Evolutionary conservation across 2,113 vertebrate genomes (phyloP).

Genomic region (Salvelinus alpinus): DNA sequence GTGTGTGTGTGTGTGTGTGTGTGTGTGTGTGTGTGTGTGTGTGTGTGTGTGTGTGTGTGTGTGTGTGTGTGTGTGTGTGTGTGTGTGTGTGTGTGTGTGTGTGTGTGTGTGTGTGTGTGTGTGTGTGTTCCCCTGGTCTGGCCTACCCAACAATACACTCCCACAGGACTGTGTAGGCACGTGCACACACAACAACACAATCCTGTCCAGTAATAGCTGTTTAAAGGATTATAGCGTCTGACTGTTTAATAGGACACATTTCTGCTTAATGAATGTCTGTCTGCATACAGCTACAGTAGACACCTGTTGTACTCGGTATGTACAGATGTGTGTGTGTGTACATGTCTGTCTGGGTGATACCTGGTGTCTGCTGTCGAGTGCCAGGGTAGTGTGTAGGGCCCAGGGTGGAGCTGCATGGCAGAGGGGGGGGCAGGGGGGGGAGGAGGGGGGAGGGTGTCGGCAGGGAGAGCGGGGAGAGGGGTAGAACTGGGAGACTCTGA

Average conservation of each 20-base stretch:
- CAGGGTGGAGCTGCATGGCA: slow-evolving; percentile 88
- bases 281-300: too few relatives aligned
- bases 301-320: too few relatives aligned
- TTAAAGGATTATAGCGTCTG: too few relatives aligned
- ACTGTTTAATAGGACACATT: too few relatives aligned
- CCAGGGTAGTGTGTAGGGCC: slow-evolving; percentile 88
- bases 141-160: background rate
- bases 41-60: too few relatives aligned
- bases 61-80: too few relatives aligned
- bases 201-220: too few relatives aligned
- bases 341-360: slow-evolving; percentile 53
- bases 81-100: too few relatives aligned
- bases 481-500: slow-evolving; percentile 68
- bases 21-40: too few relatives aligned
- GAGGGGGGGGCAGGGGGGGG: slow-evolving; percentile 54
- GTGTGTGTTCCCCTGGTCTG: background rate
- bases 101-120: too few relatives aligned
- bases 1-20: too few relatives aligned
- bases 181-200: background rate
- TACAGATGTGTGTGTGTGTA: background rate
- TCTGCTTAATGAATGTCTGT: too few relatives aligned
- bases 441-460: slow-evolving; percentile 54
- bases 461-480: slow-evolving; percentile 60
- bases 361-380: slow-evolving; percentile 82
- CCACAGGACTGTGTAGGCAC: background rate